These are phyloP conservation scores for Willowsia nigromaculata DNA, from an alignment of 2,888 invertebrate species.

Conservation along the genomic window DNA sequence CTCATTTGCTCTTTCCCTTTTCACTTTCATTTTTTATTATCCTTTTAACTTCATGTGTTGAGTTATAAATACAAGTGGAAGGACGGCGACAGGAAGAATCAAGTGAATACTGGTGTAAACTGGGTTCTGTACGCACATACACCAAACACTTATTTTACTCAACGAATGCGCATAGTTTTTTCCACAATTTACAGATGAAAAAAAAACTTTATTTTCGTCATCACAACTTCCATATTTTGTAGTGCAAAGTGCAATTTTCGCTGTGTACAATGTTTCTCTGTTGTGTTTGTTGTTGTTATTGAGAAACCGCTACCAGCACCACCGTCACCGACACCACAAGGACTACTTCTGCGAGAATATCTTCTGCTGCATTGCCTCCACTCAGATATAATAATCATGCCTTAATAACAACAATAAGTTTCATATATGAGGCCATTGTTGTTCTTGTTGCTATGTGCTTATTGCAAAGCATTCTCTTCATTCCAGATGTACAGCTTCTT, in stretches of 20 bases:
- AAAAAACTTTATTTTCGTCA: not conserved
- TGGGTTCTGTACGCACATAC: too few relatives aligned
- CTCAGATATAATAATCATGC: not conserved
- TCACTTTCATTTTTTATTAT: conserved; percentile 54
- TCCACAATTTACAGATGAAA: not conserved
- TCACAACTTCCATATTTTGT: not conserved
- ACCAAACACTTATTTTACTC: not conserved
- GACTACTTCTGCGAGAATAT: not conserved
- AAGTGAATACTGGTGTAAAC: not conserved
- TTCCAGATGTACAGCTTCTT: not conserved
- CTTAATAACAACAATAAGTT: not conserved
- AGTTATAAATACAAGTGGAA: not conserved
- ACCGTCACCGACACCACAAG: not conserved
- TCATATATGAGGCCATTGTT: conserved; percentile 1
- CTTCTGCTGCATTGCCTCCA: not conserved
- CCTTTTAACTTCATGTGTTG: not conserved
- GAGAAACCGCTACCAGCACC: conserved; percentile 22
- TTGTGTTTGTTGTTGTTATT: conserved; percentile 10
- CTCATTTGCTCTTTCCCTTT: conserved; percentile 42
- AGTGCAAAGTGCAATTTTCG: not conserved
- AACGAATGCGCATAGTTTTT: not conserved
- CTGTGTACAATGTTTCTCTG: not conserved
- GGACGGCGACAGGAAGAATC: not conserved
- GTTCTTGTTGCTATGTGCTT: conserved; percentile 27
- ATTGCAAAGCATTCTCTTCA: not conserved